phyloP scores from a whole-genome alignment of 2,113 vertebrate genomes.

The Choloepus hoffmanni region DNA sequence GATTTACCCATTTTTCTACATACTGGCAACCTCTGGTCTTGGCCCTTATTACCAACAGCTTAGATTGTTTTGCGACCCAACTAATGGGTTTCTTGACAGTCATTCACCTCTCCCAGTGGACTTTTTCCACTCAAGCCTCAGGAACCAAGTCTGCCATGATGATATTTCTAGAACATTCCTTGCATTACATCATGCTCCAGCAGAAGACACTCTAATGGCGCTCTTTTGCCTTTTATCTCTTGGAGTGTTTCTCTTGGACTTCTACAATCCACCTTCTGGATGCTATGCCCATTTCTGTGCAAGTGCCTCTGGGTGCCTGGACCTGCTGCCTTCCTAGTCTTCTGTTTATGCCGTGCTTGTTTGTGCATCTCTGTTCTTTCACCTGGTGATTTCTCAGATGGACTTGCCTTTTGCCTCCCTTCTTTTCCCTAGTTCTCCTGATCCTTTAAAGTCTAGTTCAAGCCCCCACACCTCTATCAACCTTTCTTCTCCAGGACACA shows the following conservation, averaged over 20 bases:
- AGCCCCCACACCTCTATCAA: neutral
- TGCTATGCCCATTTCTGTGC: neutral
- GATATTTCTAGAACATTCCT: slow-evolving; percentile 44
- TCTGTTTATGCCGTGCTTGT: neutral
- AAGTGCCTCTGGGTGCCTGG: neutral
- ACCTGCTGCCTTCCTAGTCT: neutral
- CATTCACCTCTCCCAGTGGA: neutral
- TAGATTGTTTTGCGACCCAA: neutral
- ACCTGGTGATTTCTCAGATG: neutral
- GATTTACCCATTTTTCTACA: neutral
- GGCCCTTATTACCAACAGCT: neutral
- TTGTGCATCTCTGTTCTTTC: neutral
- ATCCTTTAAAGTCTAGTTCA: neutral
- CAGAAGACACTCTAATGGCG: neutral
- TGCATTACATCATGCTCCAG: neutral
- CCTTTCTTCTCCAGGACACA: neutral
- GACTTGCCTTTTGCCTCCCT: neutral
- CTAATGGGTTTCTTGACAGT: neutral
- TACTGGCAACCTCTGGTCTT: neutral
- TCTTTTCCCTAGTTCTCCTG: neutral
- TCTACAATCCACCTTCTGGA: neutral
- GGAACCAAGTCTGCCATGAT: neutral
- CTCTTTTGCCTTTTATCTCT: neutral
- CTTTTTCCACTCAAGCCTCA: neutral
- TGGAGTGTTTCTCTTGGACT: neutral